A percentile compares a stretch with the other conserved stretches of the same genome.
These are phyloP conservation scores for Apeltes quadracus DNA, from an alignment of 2,113 vertebrate genomes.

Conservation along the genomic window DNA sequence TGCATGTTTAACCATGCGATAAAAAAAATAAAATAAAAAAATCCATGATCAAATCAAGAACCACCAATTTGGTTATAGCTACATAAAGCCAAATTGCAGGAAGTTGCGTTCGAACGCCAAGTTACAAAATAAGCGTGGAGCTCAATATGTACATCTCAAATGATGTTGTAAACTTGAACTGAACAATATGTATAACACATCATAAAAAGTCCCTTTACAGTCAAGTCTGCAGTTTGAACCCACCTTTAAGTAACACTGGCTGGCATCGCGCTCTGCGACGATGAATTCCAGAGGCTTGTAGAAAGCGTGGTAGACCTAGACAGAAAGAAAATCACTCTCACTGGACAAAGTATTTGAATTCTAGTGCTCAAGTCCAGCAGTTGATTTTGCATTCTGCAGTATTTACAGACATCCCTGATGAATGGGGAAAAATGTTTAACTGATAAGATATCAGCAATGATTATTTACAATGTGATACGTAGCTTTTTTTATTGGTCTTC, in stretches of 20 bases:
- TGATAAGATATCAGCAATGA: neutral
- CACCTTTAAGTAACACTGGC: slow-evolving; percentile 96
- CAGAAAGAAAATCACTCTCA: slow-evolving; percentile 12
- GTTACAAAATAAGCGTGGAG: neutral
- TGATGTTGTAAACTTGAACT: neutral
- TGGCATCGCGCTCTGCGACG: slow-evolving; percentile 85
- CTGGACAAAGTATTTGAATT: neutral
- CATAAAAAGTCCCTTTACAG: neutral
- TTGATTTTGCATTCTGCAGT: neutral
- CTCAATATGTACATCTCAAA: neutral
- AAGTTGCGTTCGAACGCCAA: neutral
- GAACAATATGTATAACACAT: neutral
- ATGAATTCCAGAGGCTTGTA: slow-evolving; percentile 96
- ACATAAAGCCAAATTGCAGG: neutral
- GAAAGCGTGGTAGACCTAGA: slow-evolving; percentile 92
- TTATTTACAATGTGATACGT: neutral
- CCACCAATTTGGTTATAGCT: neutral
- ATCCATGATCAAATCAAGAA: neutral
- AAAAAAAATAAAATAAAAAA: neutral
- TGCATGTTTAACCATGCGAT: neutral
- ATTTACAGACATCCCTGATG: neutral
- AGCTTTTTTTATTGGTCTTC: neutral
- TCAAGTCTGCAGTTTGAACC: slow-evolving; percentile 23
- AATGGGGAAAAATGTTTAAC: neutral
- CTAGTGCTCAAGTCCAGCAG: neutral